phyloP scores from a whole-genome alignment of 2,888 invertebrate genomes.

The Horisme vitalbata region DNA sequence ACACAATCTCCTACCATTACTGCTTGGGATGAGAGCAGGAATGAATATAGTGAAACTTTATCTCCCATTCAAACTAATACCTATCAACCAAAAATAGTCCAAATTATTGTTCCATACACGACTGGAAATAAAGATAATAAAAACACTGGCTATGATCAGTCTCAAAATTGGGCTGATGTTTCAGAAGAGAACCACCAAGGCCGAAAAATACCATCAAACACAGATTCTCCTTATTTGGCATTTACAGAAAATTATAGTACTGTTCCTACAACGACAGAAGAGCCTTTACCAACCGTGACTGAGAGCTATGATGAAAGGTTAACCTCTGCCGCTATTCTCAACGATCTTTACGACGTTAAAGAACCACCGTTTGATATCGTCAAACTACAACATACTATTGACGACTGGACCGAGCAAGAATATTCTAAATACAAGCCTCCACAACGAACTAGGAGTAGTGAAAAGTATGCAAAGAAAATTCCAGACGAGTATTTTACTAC shows the following conservation, averaged over 20 bases:
- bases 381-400: conserved; percentile 91
- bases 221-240: conserved; percentile 42
- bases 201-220: conserved; percentile 73
- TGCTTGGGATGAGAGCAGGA: conserved; percentile 58
- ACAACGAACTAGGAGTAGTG: conserved; percentile 78
- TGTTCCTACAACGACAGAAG: conserved; percentile 51
- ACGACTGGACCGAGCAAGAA: conserved; percentile 92
- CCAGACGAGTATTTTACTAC: conserved; percentile 90
- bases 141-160: conserved; percentile 56
- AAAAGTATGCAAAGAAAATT: conserved; percentile 88
- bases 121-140: conserved; percentile 66
- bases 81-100: conserved; percentile 86
- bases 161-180: conserved; percentile 58
- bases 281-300: conserved; percentile 44
- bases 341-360: conserved; percentile 69
- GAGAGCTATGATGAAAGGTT: conserved; percentile 79
- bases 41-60: conserved; percentile 51
- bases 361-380: conserved; percentile 87
- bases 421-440: conserved; percentile 81
- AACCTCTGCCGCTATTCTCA: conserved; percentile 62
- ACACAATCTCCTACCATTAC: conserved; percentile 41
- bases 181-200: conserved; percentile 66
- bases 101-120: conserved; percentile 92
- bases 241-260: conserved; percentile 53
- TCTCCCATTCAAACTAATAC: conserved; percentile 47